Base-by-base conservation (phyloP, 2,113 vertebrate genomes). In the Mohoua ochrocephala region DNA sequence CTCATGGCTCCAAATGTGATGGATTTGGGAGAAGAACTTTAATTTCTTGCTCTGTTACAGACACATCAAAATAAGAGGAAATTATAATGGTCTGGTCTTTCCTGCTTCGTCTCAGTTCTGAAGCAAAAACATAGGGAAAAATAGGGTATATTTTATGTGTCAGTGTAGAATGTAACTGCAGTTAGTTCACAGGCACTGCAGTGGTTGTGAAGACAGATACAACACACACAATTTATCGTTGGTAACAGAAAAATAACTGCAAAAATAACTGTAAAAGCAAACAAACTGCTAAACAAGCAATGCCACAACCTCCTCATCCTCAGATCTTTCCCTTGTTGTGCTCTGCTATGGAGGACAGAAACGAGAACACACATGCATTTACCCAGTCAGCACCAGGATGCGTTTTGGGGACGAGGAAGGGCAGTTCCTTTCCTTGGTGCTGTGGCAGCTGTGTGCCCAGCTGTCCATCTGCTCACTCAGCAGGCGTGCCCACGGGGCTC, bases 401-500 rank as follows among this genome's bases (percentile, higher is more conserved):
- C 81, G 23, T 17, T 74, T 30, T 24, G 52, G 35, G 42, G 16
- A 24, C 8, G 14, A 76, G 81, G 57, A 53, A 67, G 56, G 50
- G 37, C 15, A 23, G 16, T 31, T 19, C 18, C 12, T 78, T 59
- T 57, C 11, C 44, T 35, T 70, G 23, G 18, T 61, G 53, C 79
- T 30, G 22, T 18, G 67, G n/a, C 41, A 83, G 39, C 44, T 83
- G 75, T 75, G 31, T 31, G 14, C 37, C 39, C 86, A 61, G 67
- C 84, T 91, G 84, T 49, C 61, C 35, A 0, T 52, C 23, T 64
- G 24, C 75, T 78, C 37, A 41, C 12, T 28, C 35, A 42, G 54
- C 2, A 1, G n/a, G 22, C 1, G 0, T 6, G 54, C 41, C 18
- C 53, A 6, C 1, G 9, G 52, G 31, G 30, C 13, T 15, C 80